Conservation (phyloP, 2,113 vertebrate species). For the Xiphophorus hellerii region DNA sequence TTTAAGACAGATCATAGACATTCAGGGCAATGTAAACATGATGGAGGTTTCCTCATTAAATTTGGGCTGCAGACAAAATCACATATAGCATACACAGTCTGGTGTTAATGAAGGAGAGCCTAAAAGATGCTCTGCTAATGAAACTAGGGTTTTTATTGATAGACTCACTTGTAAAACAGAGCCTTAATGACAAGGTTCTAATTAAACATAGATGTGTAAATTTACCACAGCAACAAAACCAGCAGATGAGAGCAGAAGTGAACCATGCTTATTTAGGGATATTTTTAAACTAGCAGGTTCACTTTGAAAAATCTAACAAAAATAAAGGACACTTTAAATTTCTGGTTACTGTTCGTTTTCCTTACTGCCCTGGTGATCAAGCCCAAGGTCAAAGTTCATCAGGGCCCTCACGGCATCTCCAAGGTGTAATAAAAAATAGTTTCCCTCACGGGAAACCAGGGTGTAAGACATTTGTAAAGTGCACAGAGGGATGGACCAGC, state of each 20-base stretch:
- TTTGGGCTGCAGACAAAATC: slow-evolving; percentile 61
- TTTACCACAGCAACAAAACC: slow-evolving; percentile 29
- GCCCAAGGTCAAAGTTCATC: slow-evolving; percentile 78
- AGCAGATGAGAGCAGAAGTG: slow-evolving; percentile 6
- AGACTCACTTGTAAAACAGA: slow-evolving; percentile 54
- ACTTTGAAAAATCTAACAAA: neutral
- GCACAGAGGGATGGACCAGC: slow-evolving; percentile 21
- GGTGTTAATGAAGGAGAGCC: slow-evolving; percentile 64
- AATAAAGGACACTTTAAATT: slow-evolving; percentile 52
- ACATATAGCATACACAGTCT: slow-evolving; percentile 56
- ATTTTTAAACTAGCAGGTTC: neutral
- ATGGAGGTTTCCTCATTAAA: slow-evolving; percentile 70
- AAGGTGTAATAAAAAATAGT: slow-evolving; percentile 69
- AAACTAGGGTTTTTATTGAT: slow-evolving; percentile 52
- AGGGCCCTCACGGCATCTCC: slow-evolving; percentile 63
- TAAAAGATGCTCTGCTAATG: slow-evolving; percentile 61
- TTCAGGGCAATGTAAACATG: slow-evolving; percentile 62
- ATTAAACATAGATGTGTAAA: slow-evolving; percentile 65
- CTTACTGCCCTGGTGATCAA: slow-evolving; percentile 64
- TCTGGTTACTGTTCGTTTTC: slow-evolving; percentile 48
- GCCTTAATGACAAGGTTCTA: slow-evolving; percentile 64
- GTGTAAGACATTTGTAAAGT: slow-evolving; percentile 37
- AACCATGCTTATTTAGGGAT: slow-evolving; percentile 21
- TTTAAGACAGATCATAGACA: slow-evolving; percentile 36
- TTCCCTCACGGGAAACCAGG: slow-evolving; percentile 54